phyloP scores from a whole-genome alignment of 1,140 invertebrate species.

The Sinella curviseta region DNA sequence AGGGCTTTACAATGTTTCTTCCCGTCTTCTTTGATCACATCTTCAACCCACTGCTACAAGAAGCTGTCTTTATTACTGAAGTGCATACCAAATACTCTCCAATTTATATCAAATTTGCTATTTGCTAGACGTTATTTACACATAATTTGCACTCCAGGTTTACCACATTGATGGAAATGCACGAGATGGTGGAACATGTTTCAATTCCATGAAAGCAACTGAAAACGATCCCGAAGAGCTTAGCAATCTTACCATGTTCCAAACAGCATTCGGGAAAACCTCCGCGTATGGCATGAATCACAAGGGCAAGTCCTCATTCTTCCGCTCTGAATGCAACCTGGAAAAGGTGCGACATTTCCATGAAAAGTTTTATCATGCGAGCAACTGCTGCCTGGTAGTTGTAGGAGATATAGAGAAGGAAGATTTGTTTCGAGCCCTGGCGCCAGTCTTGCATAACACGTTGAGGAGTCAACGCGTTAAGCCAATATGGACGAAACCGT shows the following conservation, averaged over 20 bases:
- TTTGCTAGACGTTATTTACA: not conserved
- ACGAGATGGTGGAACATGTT: not conserved
- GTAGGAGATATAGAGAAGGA: not conserved
- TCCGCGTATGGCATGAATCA: not conserved
- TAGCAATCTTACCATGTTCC: not conserved
- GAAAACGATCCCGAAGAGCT: constrained; percentile 12
- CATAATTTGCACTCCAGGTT: not conserved
- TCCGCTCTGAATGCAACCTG: not conserved
- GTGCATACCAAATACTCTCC: not conserved
- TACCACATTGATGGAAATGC: not conserved
- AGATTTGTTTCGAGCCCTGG: constrained; percentile 10
- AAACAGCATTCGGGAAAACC: not conserved
- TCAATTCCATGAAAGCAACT: not conserved
- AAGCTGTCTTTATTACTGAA: not conserved
- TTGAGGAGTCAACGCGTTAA: not conserved
- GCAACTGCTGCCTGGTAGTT: constrained; percentile 11
- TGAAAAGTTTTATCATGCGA: constrained; percentile 11
- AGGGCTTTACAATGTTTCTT: constrained; percentile 80
- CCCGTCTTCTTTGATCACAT: constrained; percentile 90
- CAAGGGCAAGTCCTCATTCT: not conserved
- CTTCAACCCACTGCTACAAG: constrained; percentile 71
- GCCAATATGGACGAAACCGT: not conserved
- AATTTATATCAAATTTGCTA: not conserved
- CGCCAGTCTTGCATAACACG: not conserved
- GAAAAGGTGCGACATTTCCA: constrained; percentile 15